phyloP scores from a whole-genome alignment of 2,797 vertebrate species.

The Myotis daubentonii region DNA sequence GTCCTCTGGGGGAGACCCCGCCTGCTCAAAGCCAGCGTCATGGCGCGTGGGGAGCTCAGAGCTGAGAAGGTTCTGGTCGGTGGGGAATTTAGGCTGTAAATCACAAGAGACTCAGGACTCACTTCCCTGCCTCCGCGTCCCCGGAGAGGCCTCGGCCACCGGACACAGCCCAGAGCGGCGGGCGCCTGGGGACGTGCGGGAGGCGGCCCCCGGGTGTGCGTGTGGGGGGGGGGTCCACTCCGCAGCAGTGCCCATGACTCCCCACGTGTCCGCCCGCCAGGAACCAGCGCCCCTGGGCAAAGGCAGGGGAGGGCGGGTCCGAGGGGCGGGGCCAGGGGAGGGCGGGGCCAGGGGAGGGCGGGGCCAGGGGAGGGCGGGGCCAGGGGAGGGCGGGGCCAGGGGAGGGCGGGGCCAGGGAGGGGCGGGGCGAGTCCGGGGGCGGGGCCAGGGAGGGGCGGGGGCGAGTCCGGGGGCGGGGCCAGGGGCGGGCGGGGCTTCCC shows the following conservation, averaged over 20 bases:
- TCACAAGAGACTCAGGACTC: background rate
- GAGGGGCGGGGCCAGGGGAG: background rate
- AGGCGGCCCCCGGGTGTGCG: too few species aligned
- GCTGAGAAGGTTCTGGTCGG: background rate
- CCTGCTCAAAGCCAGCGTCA: too few species aligned
- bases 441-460: background rate
- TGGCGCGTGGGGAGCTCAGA: accelerated
- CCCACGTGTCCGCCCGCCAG: background rate
- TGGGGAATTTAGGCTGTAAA: background rate
- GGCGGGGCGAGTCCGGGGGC: background rate
- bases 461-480: background rate
- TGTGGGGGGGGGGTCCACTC: background rate
- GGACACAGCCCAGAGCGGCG: background rate
- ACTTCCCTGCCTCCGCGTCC: background rate
- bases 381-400: accelerated
- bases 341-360: too few species aligned
- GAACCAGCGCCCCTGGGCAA: background rate
- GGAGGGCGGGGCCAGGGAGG: accelerated
- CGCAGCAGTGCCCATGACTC: background rate
- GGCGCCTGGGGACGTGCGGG: accelerated
- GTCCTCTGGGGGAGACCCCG: accelerated
- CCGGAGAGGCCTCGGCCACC: background rate
- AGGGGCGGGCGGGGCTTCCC: background rate
- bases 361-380: too few species aligned
- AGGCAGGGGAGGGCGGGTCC: background rate